A percentile compares a stretch with the other conserved stretches of the same genome.
Conservation (phyloP, 2,888 invertebrate genomes). For the Sthenelais limicola region DNA sequence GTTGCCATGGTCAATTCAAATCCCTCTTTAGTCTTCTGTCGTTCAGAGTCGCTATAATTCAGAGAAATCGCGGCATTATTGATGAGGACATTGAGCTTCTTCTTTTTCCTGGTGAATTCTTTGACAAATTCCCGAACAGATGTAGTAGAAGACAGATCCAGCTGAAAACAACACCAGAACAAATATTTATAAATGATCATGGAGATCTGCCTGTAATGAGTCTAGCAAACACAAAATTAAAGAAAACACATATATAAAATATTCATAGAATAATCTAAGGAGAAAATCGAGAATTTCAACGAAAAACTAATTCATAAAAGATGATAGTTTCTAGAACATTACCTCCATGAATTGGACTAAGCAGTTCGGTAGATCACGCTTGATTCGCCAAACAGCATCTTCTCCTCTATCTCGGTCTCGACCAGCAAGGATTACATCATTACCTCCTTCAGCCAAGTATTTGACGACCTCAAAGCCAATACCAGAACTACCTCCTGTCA, state of each 20-base stretch:
- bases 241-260: too few relatives aligned
- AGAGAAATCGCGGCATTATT: slow-evolving; percentile 53
- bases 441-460: slow-evolving; percentile 53
- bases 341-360: slow-evolving; percentile 52
- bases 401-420: slow-evolving; percentile 49
- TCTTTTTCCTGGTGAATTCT: slow-evolving; percentile 51
- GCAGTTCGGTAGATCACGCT: slow-evolving; percentile 49
- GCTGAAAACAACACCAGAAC: too few relatives aligned
- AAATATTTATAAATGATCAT: too few relatives aligned
- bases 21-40: slow-evolving; percentile 48
- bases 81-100: slow-evolving; percentile 51
- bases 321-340: too few relatives aligned
- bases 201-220: too few relatives aligned
- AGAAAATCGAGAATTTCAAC: too few relatives aligned
- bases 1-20: slow-evolving; percentile 55
- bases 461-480: slow-evolving; percentile 53
- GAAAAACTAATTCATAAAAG: too few relatives aligned
- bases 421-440: slow-evolving; percentile 55
- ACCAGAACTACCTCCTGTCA: slow-evolving; percentile 55
- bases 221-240: too few relatives aligned
- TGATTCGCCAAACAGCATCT: slow-evolving; percentile 51
- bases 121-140: slow-evolving; percentile 52
- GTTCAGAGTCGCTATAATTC: slow-evolving; percentile 48
- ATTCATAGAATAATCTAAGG: too few relatives aligned
- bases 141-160: slow-evolving; percentile 50